A percentile compares a stretch with the other conserved stretches of the same genome.
These are phyloP conservation scores for Rhorus exstirpatorius DNA, from an alignment of 2,888 invertebrate genomes.

Conservation along the genomic window DNA sequence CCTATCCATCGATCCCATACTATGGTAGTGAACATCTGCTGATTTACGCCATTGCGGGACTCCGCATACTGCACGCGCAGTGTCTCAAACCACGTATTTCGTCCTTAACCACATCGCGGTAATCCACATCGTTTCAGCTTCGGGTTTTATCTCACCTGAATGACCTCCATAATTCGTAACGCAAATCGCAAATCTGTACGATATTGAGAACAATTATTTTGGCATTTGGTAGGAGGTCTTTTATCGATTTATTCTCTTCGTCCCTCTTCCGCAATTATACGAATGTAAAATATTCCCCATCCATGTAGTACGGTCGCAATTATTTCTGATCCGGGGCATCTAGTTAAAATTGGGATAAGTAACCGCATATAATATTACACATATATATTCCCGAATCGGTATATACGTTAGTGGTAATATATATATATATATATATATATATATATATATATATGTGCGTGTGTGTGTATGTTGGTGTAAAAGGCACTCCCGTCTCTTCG, in stretches of 20 bases:
- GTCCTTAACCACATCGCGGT: too few relatives aligned
- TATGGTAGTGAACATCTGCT: too few relatives aligned
- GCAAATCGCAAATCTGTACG: background rate
- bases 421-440: background rate
- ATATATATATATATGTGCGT: too few relatives aligned
- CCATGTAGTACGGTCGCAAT: background rate
- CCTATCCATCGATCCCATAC: too few relatives aligned
- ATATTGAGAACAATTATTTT: conserved; percentile 1
- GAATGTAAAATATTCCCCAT: background rate
- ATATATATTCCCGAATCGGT: background rate
- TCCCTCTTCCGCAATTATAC: background rate
- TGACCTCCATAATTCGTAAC: background rate
- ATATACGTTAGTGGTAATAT: background rate
- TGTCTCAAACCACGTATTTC: background rate
- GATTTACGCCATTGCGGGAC: too few relatives aligned
- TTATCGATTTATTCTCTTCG: background rate
- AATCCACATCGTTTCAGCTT: too few relatives aligned
- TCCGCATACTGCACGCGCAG: too few relatives aligned
- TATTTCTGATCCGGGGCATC: background rate
- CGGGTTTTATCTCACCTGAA: background rate
- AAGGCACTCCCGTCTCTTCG: conserved; percentile 52
- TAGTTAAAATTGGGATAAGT: conserved; percentile 12
- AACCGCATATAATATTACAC: background rate
- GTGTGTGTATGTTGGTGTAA: too few relatives aligned
- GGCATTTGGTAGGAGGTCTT: background rate